A percentile compares a stretch with the other conserved stretches of the same genome.
Evolutionary conservation across 2,113 vertebrate species (phyloP).

Genomic region (Oreotrochilus melanogaster): DNA sequence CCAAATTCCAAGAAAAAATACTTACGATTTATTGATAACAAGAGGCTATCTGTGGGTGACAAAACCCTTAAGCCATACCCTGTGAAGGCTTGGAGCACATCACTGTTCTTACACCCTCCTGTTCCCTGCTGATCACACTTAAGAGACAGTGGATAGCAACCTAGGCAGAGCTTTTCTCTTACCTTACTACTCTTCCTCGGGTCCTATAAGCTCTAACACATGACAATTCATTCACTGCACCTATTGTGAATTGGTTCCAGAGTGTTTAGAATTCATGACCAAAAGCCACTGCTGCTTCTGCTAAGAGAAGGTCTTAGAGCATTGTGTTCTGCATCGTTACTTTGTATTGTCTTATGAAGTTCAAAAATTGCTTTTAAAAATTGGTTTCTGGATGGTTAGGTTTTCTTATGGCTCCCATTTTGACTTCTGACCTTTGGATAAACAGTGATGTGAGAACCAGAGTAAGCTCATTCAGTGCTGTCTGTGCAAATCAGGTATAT

Average conservation of each 20-base stretch:
- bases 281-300: not conserved
- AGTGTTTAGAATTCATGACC: not conserved
- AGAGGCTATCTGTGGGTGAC: not conserved
- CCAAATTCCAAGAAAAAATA: not conserved
- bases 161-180: not conserved
- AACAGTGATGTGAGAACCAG: not conserved
- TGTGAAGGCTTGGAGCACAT: not conserved
- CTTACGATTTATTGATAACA: not conserved
- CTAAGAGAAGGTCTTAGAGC: not conserved
- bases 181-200: not conserved
- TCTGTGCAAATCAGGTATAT: not conserved
- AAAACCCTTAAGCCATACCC: not conserved
- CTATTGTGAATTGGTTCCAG: not conserved
- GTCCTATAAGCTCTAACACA: not conserved
- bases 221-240: not conserved
- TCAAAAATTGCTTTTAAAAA: constrained; percentile 11
- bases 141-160: not conserved
- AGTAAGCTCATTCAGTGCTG: not conserved
- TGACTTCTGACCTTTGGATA: not conserved
- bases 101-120: rapidly evolving
- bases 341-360: not conserved
- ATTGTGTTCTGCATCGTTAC: rapidly evolving
- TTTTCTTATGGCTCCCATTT: not conserved
- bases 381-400: not conserved
- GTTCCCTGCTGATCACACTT: not conserved